A percentile compares a stretch with the other conserved stretches of the same genome.
Conservation (phyloP, 2,888 invertebrate genomes). For the Tipula helvola region DNA sequence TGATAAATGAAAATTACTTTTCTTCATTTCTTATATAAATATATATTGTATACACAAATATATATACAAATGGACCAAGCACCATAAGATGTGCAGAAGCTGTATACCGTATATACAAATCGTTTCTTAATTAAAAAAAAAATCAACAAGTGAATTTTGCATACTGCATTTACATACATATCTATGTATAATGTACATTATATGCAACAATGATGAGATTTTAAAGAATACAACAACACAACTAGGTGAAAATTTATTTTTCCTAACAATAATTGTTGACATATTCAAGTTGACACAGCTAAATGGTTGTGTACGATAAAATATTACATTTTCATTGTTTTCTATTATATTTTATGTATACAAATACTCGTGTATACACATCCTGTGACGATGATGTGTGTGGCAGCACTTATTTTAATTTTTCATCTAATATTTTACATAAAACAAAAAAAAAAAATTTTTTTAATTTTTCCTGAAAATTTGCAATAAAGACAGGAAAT, state of each 20-base stretch:
- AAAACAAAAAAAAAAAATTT: neutral
- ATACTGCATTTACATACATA: neutral
- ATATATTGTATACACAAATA: neutral
- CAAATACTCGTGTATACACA: neutral
- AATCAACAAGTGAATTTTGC: neutral
- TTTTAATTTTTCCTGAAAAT: neutral
- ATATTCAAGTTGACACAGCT: neutral
- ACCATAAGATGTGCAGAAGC: neutral
- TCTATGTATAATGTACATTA: neutral
- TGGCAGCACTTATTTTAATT: neutral
- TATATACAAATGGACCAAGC: neutral
- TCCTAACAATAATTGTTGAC: neutral
- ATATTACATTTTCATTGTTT: conserved; percentile 4
- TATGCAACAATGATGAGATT: neutral
- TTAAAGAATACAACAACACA: neutral
- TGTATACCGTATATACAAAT: neutral
- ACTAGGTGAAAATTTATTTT: neutral
- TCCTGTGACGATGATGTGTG: conserved; percentile 4
- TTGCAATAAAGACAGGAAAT: conserved; percentile 4
- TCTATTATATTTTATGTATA: neutral
- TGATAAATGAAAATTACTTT: conserved; percentile 4
- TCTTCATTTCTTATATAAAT: neutral
- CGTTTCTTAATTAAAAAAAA: neutral
- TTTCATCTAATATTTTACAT: neutral
- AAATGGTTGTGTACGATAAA: neutral